Evolutionary conservation across 2,888 invertebrate species (phyloP).

Genomic region (Ferrisia virgata): DNA sequence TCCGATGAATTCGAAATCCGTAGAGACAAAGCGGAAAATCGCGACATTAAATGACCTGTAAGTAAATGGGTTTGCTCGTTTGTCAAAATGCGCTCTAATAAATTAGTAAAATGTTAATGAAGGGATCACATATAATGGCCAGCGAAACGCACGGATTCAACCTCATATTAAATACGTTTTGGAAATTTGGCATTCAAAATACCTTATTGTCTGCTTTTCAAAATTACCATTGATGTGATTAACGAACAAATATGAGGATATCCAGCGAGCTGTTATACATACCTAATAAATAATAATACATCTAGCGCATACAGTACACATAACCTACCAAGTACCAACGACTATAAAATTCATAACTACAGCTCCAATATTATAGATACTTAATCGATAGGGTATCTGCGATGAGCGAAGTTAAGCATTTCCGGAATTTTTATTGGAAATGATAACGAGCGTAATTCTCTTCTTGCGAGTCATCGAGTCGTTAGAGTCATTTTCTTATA

Average conservation of each 20-base stretch:
- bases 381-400: too few relatives aligned
- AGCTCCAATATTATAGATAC: too few relatives aligned
- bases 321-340: too few relatives aligned
- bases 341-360: too few relatives aligned
- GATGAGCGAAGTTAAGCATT: too few relatives aligned
- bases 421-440: too few relatives aligned
- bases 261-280: neutral
- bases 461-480: neutral
- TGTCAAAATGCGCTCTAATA: neutral
- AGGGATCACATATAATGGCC: conserved; percentile 5
- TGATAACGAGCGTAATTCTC: too few relatives aligned
- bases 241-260: neutral
- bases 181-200: neutral
- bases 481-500: too few relatives aligned
- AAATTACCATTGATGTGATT: neutral
- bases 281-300: too few relatives aligned
- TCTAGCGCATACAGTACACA: too few relatives aligned
- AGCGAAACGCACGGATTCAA: neutral
- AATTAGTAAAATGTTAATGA: conserved; percentile 26
- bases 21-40: neutral
- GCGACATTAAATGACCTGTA: conserved; percentile 15
- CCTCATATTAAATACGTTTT: conserved; percentile 8
- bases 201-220: neutral
- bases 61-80: conserved; percentile 5
- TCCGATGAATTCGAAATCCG: neutral